Percentiles rank a stretch among this genome's conserved stretches.
These are phyloP conservation scores for Halictus ligatus DNA, from an alignment of 2,888 invertebrate species.

Conservation along the genomic window DNA sequence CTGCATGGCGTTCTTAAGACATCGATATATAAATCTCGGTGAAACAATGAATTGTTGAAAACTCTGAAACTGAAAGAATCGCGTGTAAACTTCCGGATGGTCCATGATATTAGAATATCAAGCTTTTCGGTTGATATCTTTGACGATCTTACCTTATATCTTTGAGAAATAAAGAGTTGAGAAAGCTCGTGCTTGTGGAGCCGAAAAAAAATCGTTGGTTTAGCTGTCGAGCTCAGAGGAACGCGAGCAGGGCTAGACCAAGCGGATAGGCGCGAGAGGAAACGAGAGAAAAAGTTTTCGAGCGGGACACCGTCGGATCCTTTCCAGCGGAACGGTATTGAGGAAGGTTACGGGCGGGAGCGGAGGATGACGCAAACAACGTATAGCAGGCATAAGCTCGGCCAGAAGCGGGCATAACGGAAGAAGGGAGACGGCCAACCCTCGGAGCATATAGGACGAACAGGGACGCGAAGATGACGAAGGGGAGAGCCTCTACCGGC, in stretches of 20 bases:
- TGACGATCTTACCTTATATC: no score
- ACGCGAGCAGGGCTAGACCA: neutral
- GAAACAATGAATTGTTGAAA: no score
- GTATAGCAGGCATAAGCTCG: constrained; percentile 59
- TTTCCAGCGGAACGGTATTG: constrained; percentile 61
- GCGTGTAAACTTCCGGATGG: no score
- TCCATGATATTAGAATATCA: no score
- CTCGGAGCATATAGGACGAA: constrained; percentile 56
- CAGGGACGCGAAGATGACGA: constrained; percentile 36
- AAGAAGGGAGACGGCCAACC: constrained; percentile 70
- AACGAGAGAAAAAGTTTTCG: neutral
- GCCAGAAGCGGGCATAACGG: constrained; percentile 61
- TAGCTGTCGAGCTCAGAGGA: neutral
- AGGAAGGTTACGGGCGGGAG: constrained; percentile 72
- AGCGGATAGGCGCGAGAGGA: neutral
- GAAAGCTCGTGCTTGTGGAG: neutral
- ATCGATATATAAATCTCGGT: no score
- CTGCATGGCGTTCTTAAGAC: no score
- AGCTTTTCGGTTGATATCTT: no score
- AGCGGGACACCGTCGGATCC: constrained; percentile 30
- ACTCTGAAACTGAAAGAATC: no score
- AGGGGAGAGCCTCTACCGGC: constrained; percentile 61
- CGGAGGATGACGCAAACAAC: constrained; percentile 67
- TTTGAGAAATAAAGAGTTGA: no score
- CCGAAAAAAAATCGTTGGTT: neutral